Base-by-base conservation (phyloP, 2,797 vertebrate genomes). In the Caiman crocodilus region DNA sequence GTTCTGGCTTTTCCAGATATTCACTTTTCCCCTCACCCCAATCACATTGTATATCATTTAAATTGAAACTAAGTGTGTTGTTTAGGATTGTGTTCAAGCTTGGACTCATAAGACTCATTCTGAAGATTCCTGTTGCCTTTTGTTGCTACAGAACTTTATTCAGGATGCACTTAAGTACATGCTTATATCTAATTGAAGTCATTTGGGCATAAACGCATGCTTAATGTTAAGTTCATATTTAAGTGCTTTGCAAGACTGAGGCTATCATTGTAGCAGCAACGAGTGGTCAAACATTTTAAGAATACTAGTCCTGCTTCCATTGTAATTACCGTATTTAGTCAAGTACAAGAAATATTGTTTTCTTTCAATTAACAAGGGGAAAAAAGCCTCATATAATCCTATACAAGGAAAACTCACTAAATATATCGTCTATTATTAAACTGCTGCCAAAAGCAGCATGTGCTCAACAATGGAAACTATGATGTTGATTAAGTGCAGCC, bases 81-180 rank as follows among this genome's bases (percentile, higher is more conserved):
- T 80, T 95, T 76, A 86, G 67, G 75, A 79, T 58, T 10, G 2
- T 76, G 69, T 78, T 87, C 88, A 20, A 82, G 71, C 73, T 87
- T 23, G 35, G 60, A 61, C 17, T 88, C 30, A 65, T 75, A 67
- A 80, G 28, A 35, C 58, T 90, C 84, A 20, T 90, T 79, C 1
- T n/a, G 64, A 87, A 94, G 93, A 82, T 60, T 77, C 32, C 35
- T n/a, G 59, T 75, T 88, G 75, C 17, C 0, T 0, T 32, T 63
- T 75, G 89, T 90, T 74, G 5, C 18, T 80, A 90, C 93, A 65
- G 0, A 1, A 63, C 32, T 87, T 89, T 14, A 23, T 12, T 86
- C 11, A 89, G 28, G 5, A 57, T 1, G 56, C 57, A 73, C 79
- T 76, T 84, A 88, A 88, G 82, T 64, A 32, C 5, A 13, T 13